Base-by-base conservation (phyloP, 2,888 invertebrate species). In the Sinhomidia bicolor region DNA sequence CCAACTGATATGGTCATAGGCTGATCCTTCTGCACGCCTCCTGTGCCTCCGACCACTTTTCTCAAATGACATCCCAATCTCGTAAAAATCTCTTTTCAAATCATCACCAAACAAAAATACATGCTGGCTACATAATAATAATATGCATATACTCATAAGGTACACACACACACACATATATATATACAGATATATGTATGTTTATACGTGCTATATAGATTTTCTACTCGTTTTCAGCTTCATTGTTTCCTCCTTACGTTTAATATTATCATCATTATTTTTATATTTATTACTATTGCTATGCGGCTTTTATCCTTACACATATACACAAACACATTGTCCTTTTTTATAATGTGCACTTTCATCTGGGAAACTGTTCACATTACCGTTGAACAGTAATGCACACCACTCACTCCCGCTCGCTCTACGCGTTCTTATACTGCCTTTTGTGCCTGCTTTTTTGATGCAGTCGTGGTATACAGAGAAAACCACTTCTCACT, bases 41-140 rank as follows among this genome's bases (percentile, higher is more conserved):
- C 90, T 89, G 82, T 89, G 88, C 88, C 88, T 89, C 89, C 91
- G 88, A 88, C 90, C 87, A 83, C 90, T 86, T 89, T 90, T 85
- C 90, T 89, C 90, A 90, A 91, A 91, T 91, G 91, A 91, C 91
- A 90, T 90, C 90, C 90, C 90, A 84, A 90, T 88, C 90, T 89
- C 84, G 80, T 84, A 89, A 89, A 89, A 89, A 85, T 82, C 88
- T 84, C 74, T 89, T 89, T 89, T 85, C 88, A 85, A 89, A 89
- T 89, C 88, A 88, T 79, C 81, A 84, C 82, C 62, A 85, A 44
- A 71, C 44, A 74, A 62, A 14, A 80, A 65, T 26, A 17, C 65
- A 26, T 51, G 23, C 51, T 23, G 3, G 23, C 47, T 68, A 36
- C 68, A 71, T 60, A 2, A 41, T 12, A 60, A 41, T 10, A 51